Percentiles rank a stretch among this genome's conserved stretches.
These are phyloP conservation scores for Petaurus breviceps DNA, from an alignment of 2,113 vertebrate genomes.

Conservation along the genomic window DNA sequence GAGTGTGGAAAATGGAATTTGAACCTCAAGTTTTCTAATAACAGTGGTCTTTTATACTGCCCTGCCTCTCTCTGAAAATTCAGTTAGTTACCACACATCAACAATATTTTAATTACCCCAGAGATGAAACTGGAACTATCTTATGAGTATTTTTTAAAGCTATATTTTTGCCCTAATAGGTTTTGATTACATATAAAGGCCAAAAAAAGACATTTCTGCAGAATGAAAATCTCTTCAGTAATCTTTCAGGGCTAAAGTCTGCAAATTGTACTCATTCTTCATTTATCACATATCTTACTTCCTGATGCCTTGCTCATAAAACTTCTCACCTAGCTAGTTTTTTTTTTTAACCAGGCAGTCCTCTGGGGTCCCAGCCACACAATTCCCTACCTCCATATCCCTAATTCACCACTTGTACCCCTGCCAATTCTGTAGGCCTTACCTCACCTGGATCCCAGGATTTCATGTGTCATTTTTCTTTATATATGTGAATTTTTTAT, in stretches of 20 bases:
- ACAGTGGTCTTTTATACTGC: too few species aligned
- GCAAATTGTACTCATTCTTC: neutral
- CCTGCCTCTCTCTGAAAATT: neutral
- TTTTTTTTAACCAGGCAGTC: neutral
- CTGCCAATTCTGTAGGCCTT: neutral
- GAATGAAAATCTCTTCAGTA: constrained; percentile 8
- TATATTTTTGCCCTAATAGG: neutral
- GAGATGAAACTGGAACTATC: neutral
- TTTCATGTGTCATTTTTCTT: neutral
- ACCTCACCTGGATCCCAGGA: neutral
- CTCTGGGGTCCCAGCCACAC: neutral
- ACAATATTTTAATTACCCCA: constrained; percentile 6
- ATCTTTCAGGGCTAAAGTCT: neutral
- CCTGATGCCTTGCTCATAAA: neutral
- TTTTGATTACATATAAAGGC: neutral
- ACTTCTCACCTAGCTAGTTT: neutral
- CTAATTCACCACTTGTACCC: neutral
- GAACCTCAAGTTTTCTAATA: neutral
- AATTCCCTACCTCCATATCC: neutral
- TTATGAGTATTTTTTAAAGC: neutral
- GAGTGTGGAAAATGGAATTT: neutral
- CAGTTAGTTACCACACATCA: neutral
- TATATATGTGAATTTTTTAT: neutral
- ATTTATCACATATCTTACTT: neutral
- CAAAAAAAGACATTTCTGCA: neutral